phyloP scores from a whole-genome alignment of 2,888 invertebrate species.

The Pristionchus entomophagus region DNA sequence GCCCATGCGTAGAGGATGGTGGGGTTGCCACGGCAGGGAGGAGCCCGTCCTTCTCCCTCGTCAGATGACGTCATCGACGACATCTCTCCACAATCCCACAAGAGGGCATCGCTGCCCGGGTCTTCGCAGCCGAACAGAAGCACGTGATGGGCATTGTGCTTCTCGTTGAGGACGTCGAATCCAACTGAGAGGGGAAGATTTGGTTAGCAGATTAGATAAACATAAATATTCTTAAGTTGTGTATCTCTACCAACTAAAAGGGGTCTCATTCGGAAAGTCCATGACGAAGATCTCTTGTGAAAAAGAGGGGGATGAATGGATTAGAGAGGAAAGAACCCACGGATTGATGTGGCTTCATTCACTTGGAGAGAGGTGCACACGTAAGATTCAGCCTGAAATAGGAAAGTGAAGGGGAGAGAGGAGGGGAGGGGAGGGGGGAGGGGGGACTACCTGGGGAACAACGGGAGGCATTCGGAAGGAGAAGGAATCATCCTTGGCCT shows the following conservation, averaged over 20 bases:
- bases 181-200: constrained; percentile 86
- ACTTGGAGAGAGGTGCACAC: constrained; percentile 91
- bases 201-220: no score
- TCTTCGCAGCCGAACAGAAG: constrained; percentile 89
- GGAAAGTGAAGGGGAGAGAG: no score
- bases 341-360: constrained; percentile 87
- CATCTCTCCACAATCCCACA: constrained; percentile 95
- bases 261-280: no score
- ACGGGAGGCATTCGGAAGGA: constrained; percentile 27
- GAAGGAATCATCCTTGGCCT: constrained; percentile 18
- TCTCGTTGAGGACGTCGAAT: constrained; percentile 91
- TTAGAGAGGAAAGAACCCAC: constrained; percentile 78
- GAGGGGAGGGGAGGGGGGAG: background rate
- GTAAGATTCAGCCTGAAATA: constrained; percentile 93
- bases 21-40: constrained; percentile 84
- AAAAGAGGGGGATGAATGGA: background rate
- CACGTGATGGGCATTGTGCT: constrained; percentile 94
- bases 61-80: no score
- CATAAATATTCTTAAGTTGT: no score
- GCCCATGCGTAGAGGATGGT: constrained; percentile 92
- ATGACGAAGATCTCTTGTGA: no score
- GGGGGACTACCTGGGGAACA: constrained; percentile 18
- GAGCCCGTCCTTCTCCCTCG: constrained; percentile 78
- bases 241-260: no score
- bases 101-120: constrained; percentile 84